Percentiles rank a stretch among this genome's conserved stretches.
These are phyloP conservation scores for Scaptomyza parva DNA, from an alignment of 2,888 invertebrate genomes.

Conservation along the genomic window DNA sequence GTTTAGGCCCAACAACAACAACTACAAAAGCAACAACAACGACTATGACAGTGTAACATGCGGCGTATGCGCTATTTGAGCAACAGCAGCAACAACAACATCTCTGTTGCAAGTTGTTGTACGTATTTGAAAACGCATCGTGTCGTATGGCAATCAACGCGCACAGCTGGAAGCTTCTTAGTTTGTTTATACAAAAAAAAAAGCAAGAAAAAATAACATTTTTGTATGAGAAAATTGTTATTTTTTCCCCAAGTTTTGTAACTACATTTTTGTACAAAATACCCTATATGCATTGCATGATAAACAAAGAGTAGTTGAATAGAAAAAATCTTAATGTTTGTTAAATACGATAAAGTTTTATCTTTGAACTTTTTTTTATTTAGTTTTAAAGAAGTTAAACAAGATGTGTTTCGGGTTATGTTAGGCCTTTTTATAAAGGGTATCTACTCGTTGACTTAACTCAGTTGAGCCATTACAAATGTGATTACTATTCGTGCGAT, in stretches of 20 bases:
- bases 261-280: neutral
- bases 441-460: neutral
- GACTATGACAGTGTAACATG: constrained; percentile 22
- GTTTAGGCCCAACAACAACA: constrained; percentile 28
- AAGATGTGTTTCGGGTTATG: neutral
- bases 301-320: too few species aligned
- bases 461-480: neutral
- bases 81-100: constrained; percentile 11
- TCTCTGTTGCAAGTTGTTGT: constrained; percentile 42
- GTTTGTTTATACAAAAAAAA: constrained; percentile 58
- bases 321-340: neutral
- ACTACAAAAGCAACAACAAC: constrained; percentile 1
- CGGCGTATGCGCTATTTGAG: constrained; percentile 60
- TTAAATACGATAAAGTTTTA: neutral
- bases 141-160: constrained; percentile 77
- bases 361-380: neutral
- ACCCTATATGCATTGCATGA: neutral
- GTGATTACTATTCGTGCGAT: constrained; percentile 18
- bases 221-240: constrained; percentile 36
- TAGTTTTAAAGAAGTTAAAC: neutral
- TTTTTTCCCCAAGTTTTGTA: neutral
- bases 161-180: constrained; percentile 75
- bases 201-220: constrained; percentile 31
- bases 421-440: neutral
- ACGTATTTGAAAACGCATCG: constrained; percentile 74